Conservation (phyloP, 2,797 vertebrate species). For the Craterocephalus amniculus region DNA sequence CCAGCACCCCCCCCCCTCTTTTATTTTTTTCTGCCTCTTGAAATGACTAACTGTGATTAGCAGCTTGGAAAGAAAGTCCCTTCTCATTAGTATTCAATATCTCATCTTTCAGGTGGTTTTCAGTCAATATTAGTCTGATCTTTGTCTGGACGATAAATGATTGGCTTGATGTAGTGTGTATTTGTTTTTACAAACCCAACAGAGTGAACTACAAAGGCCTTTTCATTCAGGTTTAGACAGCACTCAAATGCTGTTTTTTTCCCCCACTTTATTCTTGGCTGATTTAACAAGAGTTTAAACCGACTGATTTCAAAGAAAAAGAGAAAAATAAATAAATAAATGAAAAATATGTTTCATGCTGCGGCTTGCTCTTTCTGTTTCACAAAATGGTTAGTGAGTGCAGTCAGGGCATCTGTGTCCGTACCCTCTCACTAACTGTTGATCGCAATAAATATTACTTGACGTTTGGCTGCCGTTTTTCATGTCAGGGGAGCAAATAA, state of each 20-base stretch:
- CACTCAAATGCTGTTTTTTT: slow-evolving; percentile 58
- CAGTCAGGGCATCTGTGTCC: slow-evolving; percentile 71
- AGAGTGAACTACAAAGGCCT: slow-evolving; percentile 76
- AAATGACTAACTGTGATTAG: slow-evolving; percentile 65
- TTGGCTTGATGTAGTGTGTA: slow-evolving; percentile 77
- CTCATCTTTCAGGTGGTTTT: slow-evolving; percentile 73
- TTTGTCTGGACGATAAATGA: slow-evolving; percentile 76
- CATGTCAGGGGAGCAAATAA: slow-evolving; percentile 80
- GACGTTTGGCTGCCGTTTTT: slow-evolving; percentile 79
- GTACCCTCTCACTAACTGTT: slow-evolving; percentile 82
- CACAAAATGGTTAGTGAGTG: slow-evolving; percentile 68
- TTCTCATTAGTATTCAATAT: slow-evolving; percentile 67
- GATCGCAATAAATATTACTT: slow-evolving; percentile 80
- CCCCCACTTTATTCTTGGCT: slow-evolving; percentile 50
- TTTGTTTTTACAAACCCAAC: slow-evolving; percentile 80
- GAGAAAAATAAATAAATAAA: slow-evolving; percentile 22
- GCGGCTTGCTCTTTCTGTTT: slow-evolving; percentile 65
- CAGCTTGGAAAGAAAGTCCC: slow-evolving; percentile 44
- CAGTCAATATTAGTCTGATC: slow-evolving; percentile 78
- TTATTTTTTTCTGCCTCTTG: not conserved
- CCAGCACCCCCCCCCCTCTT: no score
- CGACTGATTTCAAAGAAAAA: slow-evolving; percentile 69
- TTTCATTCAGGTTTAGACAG: slow-evolving; percentile 76
- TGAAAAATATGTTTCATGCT: slow-evolving; percentile 70
- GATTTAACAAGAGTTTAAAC: slow-evolving; percentile 81